A percentile compares a stretch with the other conserved stretches of the same genome.
phyloP scores from a whole-genome alignment of 2,797 vertebrate genomes.

The Oceanodroma leucorhoa region DNA sequence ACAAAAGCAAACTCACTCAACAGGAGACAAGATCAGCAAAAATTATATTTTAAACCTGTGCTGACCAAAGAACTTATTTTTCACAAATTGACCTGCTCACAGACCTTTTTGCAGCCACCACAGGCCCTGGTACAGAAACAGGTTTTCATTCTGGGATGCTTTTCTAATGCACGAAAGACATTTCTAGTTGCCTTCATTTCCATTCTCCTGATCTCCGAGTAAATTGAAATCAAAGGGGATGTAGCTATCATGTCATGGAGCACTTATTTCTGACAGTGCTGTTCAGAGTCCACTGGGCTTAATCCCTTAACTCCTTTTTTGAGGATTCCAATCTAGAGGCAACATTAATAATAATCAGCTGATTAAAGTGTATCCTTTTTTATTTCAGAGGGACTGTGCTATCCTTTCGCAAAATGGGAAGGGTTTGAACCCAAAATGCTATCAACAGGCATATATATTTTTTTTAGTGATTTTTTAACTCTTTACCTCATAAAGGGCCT shows the following conservation, averaged over 20 bases:
- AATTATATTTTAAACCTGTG: background rate
- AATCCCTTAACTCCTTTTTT: background rate
- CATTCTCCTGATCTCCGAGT: background rate
- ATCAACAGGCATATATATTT: background rate
- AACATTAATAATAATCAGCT: background rate
- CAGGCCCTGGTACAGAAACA: background rate
- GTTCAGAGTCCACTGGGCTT: background rate
- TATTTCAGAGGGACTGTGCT: background rate
- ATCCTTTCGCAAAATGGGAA: background rate
- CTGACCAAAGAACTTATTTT: background rate
- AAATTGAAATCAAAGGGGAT: background rate
- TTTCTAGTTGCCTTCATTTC: background rate
- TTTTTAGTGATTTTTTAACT: background rate
- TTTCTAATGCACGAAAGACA: background rate
- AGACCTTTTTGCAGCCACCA: background rate
- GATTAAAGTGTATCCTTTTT: background rate
- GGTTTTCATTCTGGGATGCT: background rate
- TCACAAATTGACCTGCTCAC: background rate
- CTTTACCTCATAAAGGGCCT: background rate
- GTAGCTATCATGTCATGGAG: background rate
- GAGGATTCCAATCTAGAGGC: background rate
- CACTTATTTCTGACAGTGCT: background rate
- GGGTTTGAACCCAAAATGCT: background rate
- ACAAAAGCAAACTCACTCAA: background rate
- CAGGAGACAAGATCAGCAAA: background rate